Evolutionary conservation across 2,113 vertebrate genomes (phyloP), one percentile per base, ranked within the genome.

Genomic region (Malaclemys terrapin): DNA sequence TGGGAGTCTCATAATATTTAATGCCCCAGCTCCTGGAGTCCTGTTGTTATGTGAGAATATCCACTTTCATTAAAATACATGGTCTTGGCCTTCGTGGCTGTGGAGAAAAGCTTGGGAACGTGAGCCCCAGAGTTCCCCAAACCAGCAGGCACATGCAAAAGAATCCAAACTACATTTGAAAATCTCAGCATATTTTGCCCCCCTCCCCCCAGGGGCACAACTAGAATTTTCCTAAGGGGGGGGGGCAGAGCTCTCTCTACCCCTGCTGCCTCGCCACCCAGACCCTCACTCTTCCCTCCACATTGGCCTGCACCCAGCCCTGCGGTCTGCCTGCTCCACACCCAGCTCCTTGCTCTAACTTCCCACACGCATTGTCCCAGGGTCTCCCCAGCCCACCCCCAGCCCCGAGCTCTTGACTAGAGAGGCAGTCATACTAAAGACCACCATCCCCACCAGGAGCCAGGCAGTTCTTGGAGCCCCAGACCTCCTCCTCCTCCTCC

Each of bases 111-210:
- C 57, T 35, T 47, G 84, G 47, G 69, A 85, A 85, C 0, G 16
- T 0, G 84, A 86, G 0, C 3, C 1, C 3, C 5, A 35, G 5
- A 1, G 16, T 35, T 31, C 47, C 89, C 29, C 0, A 8, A 57
- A 24, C 35, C 2, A 38, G 57, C 57, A 75, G 1, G n/a, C 89
- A 94, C 91, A 84, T 8, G 19, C 56, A 78, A 5, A 47, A 42
- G 85, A 87, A 90, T 49, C 57, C 57, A 56, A 85, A 84, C 3
- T 75, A 1, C 75, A 0, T 10, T 83, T 52, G 31, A 54, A 80
- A 80, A 35, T 29, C 69, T 4, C 3, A 69, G 65, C 95, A 42
- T 90, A 19, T 91, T 69, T 87, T 76, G 87, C 2, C 25, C 6
- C 57, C 5, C 57, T 2, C 5, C 13, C 27, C 13, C 12, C 24